Evolutionary conservation across 2,113 vertebrate species (phyloP).

Genomic region (Haplochromis vanheusdeni): DNA sequence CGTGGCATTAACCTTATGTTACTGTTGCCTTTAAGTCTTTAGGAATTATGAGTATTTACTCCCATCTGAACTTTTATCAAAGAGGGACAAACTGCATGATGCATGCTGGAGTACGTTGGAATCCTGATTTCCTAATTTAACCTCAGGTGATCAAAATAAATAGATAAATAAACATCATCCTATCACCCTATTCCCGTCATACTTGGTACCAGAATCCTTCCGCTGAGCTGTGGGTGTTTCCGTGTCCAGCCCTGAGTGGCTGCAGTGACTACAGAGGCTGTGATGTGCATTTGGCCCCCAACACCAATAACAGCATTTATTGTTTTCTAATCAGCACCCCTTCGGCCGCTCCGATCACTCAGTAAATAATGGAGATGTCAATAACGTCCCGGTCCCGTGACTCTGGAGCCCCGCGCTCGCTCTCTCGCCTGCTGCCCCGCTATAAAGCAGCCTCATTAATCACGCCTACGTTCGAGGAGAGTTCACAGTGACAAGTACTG

Average conservation of each 20-base stretch:
- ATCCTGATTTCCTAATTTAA: neutral
- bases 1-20: neutral
- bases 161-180: neutral
- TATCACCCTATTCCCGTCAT: neutral
- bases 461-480: constrained; percentile 66
- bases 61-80: neutral
- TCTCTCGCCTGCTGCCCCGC: constrained; percentile 5
- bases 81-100: neutral
- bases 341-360: constrained; percentile 71
- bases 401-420: constrained; percentile 31
- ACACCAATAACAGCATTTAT: constrained; percentile 75
- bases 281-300: constrained; percentile 62
- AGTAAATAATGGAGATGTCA: constrained; percentile 78
- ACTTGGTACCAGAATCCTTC: fast-evolving
- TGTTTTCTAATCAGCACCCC: constrained; percentile 77
- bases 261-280: constrained; percentile 69
- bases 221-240: constrained; percentile 43
- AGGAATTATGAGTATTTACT: neutral
- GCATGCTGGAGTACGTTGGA: fast-evolving
- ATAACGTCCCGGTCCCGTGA: constrained; percentile 69
- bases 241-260: constrained; percentile 47
- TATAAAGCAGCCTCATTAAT: constrained; percentile 72
- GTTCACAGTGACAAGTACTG: constrained; percentile 58
- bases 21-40: neutral
- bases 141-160: neutral